Evolutionary conservation across 2,797 vertebrate genomes (phyloP).

Genomic region (Gallinago nigripennis): DNA sequence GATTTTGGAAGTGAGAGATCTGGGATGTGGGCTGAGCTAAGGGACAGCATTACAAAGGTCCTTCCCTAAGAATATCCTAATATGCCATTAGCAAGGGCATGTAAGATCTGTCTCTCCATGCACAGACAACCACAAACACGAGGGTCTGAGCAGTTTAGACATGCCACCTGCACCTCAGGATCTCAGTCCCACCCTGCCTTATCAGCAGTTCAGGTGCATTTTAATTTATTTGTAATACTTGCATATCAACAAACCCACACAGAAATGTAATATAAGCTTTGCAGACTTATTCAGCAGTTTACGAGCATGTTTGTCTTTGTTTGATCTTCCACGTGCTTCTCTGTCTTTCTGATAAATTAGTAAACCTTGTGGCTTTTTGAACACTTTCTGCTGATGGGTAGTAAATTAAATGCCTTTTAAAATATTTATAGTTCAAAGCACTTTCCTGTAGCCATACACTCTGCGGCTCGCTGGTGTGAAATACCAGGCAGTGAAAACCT

Average conservation of each 20-base stretch:
- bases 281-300: constrained; percentile 49
- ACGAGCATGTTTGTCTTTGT: constrained; percentile 43
- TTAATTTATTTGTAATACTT: constrained; percentile 41
- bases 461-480: background rate
- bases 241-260: constrained; percentile 48
- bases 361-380: constrained; percentile 60
- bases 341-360: constrained; percentile 66
- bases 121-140: background rate
- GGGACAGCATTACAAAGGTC: background rate
- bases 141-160: constrained; percentile 2
- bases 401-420: constrained; percentile 65
- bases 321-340: constrained; percentile 44
- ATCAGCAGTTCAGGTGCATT: constrained; percentile 39
- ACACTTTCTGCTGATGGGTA: constrained; percentile 58
- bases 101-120: background rate
- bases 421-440: constrained; percentile 60
- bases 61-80: background rate
- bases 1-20: background rate
- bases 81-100: background rate
- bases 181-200: background rate
- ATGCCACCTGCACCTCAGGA: background rate
- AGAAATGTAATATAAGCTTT: constrained; percentile 28
- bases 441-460: background rate
- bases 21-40: background rate
- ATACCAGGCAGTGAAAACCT: constrained; percentile 30